Evolutionary conservation across 2,888 invertebrate genomes (phyloP), one percentile per base, ranked within the genome.

Genomic region (Chalcosyrphus nemorum): DNA sequence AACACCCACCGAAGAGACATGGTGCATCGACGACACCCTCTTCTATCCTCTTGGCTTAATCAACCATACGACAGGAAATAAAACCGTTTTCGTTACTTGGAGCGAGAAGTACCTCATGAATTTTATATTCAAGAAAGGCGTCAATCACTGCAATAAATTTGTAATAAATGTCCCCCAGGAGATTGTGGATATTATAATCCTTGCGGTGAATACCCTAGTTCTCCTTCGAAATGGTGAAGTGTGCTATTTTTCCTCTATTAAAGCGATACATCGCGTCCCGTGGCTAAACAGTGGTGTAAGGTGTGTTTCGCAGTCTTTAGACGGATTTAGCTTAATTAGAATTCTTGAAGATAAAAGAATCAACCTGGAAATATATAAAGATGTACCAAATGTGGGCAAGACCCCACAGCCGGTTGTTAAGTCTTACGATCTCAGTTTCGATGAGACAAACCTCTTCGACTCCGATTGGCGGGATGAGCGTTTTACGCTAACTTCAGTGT

Each of bases 21-120:
- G 91, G 91, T 89, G 88, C 11, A 89, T 91, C 21, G 88, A 89
- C 3, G 91, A 91, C 66, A 87, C 89, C 0, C 71, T 91, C 2
- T 91, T 91, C 47, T 88, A 89, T 68, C 89, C 91, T 0, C 81
- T 88, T 4, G 90, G 91, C 0, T 72, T 91, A 0, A 89, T 89
- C 52, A 89, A 88, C 54, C 89, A 89, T 63, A 89, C 89, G 1
- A 89, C 88, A 0, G 88, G 87, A 6, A 88, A 86, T 27, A 90
- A 90, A 86, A 88, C 89, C 0, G 89, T 90, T 0, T 90, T 91
- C 70, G 89, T 91, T 11, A 89, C 90, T 6, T 91, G 91, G 91
- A 89, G 89, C 52, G 89, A 89, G 45, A 87, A 89, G 29, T 90
- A 89, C 71, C 76, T 91, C 19, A 81, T 90, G 0, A 91, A 89